Evolutionary conservation across 2,888 invertebrate genomes (phyloP).

Genomic region (Leptinotarsa juncta): DNA sequence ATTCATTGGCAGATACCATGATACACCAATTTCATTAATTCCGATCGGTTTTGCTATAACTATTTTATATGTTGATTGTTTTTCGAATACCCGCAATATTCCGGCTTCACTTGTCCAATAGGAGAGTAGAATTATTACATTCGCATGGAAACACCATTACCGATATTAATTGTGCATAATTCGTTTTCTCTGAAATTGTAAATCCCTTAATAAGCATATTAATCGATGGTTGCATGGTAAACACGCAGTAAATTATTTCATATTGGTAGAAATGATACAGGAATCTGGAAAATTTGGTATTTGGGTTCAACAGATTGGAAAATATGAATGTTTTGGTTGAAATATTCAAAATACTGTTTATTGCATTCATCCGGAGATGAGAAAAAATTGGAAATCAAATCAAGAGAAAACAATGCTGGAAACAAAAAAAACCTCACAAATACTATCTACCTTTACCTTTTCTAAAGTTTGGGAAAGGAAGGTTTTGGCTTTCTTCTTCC

Average conservation of each 20-base stretch:
- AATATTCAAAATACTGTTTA: conserved; percentile 2
- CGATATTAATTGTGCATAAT: conserved; percentile 33
- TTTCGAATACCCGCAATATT: conserved; percentile 10
- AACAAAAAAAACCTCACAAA: too few species aligned
- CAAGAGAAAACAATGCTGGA: not conserved
- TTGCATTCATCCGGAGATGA: not conserved
- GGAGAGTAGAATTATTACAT: conserved; percentile 20
- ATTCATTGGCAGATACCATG: not conserved
- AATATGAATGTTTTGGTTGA: conserved; percentile 1
- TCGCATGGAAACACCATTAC: conserved; percentile 24
- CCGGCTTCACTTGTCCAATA: conserved; percentile 9
- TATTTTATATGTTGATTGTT: conserved; percentile 13
- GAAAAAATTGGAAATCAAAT: not conserved
- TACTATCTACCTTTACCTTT: too few species aligned
- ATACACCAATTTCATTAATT: conserved; percentile 8
- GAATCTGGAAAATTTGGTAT: conserved; percentile 19
- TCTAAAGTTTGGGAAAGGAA: too few species aligned
- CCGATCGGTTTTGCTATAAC: conserved; percentile 4
- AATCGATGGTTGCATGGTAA: conserved; percentile 31
- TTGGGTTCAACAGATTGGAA: conserved; percentile 1
- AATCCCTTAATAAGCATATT: conserved; percentile 35
- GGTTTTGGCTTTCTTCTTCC: too few species aligned
- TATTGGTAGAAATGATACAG: conserved; percentile 29
- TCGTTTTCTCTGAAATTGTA: conserved; percentile 23
- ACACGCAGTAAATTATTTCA: conserved; percentile 36